Evolutionary conservation across 2,113 vertebrate species (phyloP).

Genomic region (Pollachius pollachius): DNA sequence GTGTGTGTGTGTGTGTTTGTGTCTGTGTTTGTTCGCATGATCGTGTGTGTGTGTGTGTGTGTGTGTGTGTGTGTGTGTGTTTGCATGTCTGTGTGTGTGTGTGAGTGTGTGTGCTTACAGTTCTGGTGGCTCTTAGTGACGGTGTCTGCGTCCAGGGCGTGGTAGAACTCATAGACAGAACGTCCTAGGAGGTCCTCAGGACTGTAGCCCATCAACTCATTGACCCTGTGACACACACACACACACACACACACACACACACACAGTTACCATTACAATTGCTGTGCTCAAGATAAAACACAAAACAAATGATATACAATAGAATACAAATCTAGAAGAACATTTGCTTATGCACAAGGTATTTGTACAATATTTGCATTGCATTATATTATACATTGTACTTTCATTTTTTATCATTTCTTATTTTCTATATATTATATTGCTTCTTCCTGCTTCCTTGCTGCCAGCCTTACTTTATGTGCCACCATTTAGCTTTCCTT

Average conservation of each 20-base stretch:
- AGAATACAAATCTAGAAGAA: too few species aligned
- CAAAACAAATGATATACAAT: too few species aligned
- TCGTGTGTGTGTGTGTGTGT: conserved; percentile 2
- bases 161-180: conserved; percentile 94
- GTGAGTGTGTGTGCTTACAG: conserved; percentile 72
- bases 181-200: conserved; percentile 92
- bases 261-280: not conserved
- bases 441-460: too few species aligned
- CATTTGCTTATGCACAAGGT: too few species aligned
- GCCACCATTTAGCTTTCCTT: too few species aligned
- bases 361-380: too few species aligned
- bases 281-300: too few species aligned
- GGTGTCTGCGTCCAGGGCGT: conserved; percentile 89
- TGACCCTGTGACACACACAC: conserved; percentile 77
- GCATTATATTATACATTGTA: too few species aligned
- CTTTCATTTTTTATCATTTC: too few species aligned
- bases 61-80: not conserved
- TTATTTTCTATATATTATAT: too few species aligned
- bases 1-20: conserved; percentile 4
- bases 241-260: conserved; percentile 19
- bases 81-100: not conserved
- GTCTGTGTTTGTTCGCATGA: not conserved
- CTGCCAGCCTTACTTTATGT: too few species aligned
- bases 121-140: conserved; percentile 97
- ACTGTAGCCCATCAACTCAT: conserved; percentile 90